Evolutionary conservation across 2,113 vertebrate species (phyloP).

Genomic region (Mormyrus lacerda): DNA sequence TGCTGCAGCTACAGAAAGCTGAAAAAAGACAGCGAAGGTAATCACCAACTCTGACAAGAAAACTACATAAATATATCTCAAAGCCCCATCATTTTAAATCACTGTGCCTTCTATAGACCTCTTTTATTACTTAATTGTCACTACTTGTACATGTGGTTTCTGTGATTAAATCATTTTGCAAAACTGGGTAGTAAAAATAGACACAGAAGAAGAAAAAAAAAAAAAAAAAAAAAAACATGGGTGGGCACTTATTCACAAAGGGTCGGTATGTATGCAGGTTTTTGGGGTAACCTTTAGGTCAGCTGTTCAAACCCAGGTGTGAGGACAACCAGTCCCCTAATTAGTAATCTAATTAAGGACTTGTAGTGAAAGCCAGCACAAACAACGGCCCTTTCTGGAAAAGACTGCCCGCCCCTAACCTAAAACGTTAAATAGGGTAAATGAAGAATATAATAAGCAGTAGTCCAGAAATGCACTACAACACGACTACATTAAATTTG

Average conservation of each 20-base stretch:
- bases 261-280: background rate
- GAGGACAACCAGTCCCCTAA: background rate
- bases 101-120: too few relatives aligned
- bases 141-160: too few relatives aligned
- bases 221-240: too few relatives aligned
- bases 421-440: background rate
- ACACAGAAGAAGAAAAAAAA: too few relatives aligned
- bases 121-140: too few relatives aligned
- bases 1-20: background rate
- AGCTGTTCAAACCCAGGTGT: background rate
- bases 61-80: too few relatives aligned
- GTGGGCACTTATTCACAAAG: background rate
- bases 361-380: background rate
- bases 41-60: too few relatives aligned
- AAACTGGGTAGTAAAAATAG: too few relatives aligned
- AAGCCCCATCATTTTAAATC: too few relatives aligned
- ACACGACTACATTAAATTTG: background rate
- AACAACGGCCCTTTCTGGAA: background rate
- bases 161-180: too few relatives aligned
- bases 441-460: background rate
- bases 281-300: background rate
- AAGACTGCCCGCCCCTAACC: background rate
- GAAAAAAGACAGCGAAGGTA: background rate
- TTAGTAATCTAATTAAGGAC: background rate
- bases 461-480: background rate